A percentile compares a stretch with the other conserved stretches of the same genome.
Conservation (phyloP, 2,113 vertebrate species). For the Hemibates koningsi region DNA sequence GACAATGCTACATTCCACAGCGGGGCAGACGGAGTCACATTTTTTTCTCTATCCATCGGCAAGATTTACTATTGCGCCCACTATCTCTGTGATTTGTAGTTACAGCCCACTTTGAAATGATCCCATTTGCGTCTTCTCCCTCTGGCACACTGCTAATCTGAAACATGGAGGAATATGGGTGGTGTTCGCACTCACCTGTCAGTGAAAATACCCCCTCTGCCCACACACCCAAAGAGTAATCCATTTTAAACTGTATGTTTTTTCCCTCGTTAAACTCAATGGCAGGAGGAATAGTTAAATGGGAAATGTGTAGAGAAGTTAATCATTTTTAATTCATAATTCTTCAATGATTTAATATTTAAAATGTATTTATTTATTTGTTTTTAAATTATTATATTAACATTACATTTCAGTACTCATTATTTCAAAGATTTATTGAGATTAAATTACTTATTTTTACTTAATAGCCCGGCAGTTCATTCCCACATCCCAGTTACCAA, state of each 20-base stretch:
- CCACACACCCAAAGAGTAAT: background rate
- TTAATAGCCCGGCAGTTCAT: background rate
- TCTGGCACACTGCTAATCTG: background rate
- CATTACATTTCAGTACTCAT: background rate
- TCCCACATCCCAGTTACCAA: background rate
- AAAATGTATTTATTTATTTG: background rate
- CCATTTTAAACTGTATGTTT: background rate
- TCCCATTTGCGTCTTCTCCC: background rate
- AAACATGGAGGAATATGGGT: background rate
- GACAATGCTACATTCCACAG: constrained; percentile 48
- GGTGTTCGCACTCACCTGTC: background rate
- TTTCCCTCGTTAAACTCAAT: background rate
- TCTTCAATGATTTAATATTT: background rate
- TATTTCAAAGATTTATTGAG: background rate
- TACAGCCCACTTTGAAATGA: constrained; percentile 16
- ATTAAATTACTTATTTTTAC: background rate
- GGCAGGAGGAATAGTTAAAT: background rate
- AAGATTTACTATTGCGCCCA: constrained; percentile 40
- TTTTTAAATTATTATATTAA: background rate
- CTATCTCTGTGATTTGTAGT: constrained; percentile 51
- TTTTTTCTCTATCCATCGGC: constrained; percentile 6
- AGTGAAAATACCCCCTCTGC: background rate
- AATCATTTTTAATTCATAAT: background rate
- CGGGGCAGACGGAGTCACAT: constrained; percentile 26
- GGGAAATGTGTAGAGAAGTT: background rate